phyloP scores from a whole-genome alignment of 2,113 vertebrate genomes.

The Myotis lucifugus region DNA sequence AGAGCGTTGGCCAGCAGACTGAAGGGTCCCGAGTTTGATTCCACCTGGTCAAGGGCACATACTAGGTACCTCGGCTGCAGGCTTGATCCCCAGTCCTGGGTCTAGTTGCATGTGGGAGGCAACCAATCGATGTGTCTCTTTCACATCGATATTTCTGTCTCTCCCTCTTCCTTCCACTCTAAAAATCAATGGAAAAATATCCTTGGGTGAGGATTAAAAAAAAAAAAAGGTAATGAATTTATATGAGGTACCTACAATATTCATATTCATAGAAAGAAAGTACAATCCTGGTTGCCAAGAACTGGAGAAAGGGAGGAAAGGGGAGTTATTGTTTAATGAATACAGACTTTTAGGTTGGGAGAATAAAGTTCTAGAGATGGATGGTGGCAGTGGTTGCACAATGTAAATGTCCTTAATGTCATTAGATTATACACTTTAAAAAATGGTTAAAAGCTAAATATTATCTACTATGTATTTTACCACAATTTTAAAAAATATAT shows the following conservation, averaged over 20 bases:
- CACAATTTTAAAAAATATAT: neutral
- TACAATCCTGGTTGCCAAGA: neutral
- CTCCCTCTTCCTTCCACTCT: too few species aligned
- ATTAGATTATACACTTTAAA: neutral
- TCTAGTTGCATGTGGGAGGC: too few species aligned
- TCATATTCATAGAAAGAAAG: neutral
- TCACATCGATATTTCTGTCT: too few species aligned
- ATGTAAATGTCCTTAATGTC: neutral
- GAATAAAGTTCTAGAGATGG: neutral
- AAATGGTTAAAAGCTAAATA: neutral
- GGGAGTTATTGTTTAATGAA: neutral
- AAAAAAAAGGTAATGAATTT: conserved; percentile 30
- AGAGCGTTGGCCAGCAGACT: too few species aligned
- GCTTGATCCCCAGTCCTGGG: too few species aligned
- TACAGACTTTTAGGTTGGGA: neutral
- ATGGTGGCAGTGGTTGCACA: neutral
- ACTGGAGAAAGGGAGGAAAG: neutral
- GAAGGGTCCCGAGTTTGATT: too few species aligned
- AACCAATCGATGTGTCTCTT: too few species aligned
- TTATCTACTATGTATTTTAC: neutral
- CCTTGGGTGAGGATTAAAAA: too few species aligned
- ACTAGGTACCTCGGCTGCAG: too few species aligned
- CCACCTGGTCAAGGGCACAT: too few species aligned
- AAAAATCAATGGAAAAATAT: too few species aligned
- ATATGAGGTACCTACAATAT: neutral